A percentile compares a stretch with the other conserved stretches of the same genome.
Evolutionary conservation across 2,797 vertebrate genomes (phyloP).

Genomic region (Valencia hispanica): DNA sequence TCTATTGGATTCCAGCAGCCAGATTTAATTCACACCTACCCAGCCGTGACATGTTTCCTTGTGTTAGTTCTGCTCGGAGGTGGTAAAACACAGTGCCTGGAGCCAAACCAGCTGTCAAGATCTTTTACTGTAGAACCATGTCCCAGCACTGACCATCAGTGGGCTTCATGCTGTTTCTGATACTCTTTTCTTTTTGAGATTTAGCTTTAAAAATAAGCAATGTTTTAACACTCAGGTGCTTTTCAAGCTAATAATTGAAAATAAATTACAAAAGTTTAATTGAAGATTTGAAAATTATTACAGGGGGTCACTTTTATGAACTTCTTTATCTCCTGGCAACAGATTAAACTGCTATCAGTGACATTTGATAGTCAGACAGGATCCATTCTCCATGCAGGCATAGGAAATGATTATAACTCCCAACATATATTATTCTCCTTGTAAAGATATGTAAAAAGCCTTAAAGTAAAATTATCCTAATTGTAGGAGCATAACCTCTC

Average conservation of each 20-base stretch:
- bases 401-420: too few relatives aligned
- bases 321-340: slow-evolving; percentile 40
- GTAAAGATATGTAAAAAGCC: too few relatives aligned
- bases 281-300: slow-evolving; percentile 36
- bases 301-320: slow-evolving; percentile 36
- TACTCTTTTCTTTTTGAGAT: too few relatives aligned
- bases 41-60: slow-evolving; percentile 74
- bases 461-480: too few relatives aligned
- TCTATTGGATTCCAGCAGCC: slow-evolving; percentile 76
- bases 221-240: slow-evolving; percentile 64
- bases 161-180: slow-evolving; percentile 11
- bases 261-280: slow-evolving; percentile 56
- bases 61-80: slow-evolving; percentile 59
- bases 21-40: slow-evolving; percentile 78
- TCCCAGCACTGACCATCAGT: slow-evolving; percentile 22
- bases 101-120: slow-evolving; percentile 57
- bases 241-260: slow-evolving; percentile 60
- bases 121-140: slow-evolving; percentile 33
- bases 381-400: too few relatives aligned
- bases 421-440: too few relatives aligned
- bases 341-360: background rate
- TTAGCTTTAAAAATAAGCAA: slow-evolving; percentile 36
- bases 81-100: slow-evolving; percentile 57
- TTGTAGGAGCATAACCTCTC: too few relatives aligned
- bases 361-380: background rate